Percentiles rank a stretch among this genome's conserved stretches.
Evolutionary conservation across 2,797 vertebrate genomes (phyloP).

Genomic region (Trachops cirrhosus): DNA sequence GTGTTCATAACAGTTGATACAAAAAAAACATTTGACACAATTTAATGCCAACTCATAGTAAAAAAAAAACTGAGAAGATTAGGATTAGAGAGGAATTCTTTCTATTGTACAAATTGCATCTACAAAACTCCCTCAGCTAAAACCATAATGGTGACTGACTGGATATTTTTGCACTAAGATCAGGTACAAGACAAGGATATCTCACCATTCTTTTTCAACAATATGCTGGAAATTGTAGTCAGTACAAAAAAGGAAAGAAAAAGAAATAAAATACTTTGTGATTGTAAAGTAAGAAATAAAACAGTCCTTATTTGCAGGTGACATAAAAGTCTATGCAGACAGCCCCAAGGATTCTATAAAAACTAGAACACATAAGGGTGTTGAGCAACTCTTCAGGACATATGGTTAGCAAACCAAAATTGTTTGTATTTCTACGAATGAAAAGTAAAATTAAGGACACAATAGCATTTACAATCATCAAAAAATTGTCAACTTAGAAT

Average conservation of each 20-base stretch:
- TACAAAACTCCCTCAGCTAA: neutral
- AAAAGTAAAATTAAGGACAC: neutral
- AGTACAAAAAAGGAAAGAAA: neutral
- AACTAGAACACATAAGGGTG: neutral
- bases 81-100: neutral
- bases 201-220: neutral
- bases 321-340: neutral
- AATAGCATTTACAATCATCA: neutral
- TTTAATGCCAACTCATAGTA: neutral
- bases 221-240: neutral
- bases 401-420: neutral
- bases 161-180: neutral
- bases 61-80: neutral
- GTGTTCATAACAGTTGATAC: neutral
- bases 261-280: neutral
- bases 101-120: neutral
- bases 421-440: neutral
- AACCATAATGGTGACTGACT: neutral
- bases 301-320: neutral
- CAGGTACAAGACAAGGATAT: neutral
- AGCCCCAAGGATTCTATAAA: neutral
- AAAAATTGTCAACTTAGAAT: neutral
- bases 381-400: neutral
- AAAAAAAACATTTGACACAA: neutral
- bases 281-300: neutral